Evolutionary conservation across 2,888 invertebrate species (phyloP).

Genomic region (Nemapogon koenigi): DNA sequence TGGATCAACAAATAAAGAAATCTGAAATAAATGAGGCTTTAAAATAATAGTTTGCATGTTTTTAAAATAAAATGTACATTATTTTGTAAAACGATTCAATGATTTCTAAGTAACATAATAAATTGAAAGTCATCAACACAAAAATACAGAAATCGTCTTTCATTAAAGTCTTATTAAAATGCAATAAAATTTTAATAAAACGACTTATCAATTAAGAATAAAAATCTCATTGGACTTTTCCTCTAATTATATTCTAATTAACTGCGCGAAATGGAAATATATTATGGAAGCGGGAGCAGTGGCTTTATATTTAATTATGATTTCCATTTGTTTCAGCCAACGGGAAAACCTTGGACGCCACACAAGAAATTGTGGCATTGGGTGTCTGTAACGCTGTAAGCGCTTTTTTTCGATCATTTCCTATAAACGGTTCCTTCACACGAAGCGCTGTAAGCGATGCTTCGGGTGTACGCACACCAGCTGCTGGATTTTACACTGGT

Average conservation of each 20-base stretch:
- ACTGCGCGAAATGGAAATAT: not conserved
- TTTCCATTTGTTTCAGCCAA: conserved; percentile 54
- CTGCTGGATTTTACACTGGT: conserved; percentile 78
- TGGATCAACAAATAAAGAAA: no score
- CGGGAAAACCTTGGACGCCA: conserved; percentile 75
- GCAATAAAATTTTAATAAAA: no score
- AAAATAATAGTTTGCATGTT: no score
- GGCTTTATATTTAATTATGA: no score
- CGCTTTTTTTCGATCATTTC: conserved; percentile 79
- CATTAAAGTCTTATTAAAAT: no score
- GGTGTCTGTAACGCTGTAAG: conserved; percentile 78
- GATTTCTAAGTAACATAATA: no score
- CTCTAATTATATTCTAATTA: not conserved
- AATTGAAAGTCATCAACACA: no score
- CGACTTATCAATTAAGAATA: not conserved
- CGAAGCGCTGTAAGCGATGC: conserved; percentile 82
- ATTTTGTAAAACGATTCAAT: no score
- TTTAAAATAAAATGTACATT: no score
- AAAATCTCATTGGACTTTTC: not conserved
- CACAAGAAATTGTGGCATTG: conserved; percentile 81
- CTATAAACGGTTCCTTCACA: conserved; percentile 77
- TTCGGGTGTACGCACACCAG: conserved; percentile 78
- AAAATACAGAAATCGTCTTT: no score
- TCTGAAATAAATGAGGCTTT: no score
- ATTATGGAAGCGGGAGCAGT: not conserved